Evolutionary conservation across 2,888 invertebrate species (phyloP).

Genomic region (Labia minor): DNA sequence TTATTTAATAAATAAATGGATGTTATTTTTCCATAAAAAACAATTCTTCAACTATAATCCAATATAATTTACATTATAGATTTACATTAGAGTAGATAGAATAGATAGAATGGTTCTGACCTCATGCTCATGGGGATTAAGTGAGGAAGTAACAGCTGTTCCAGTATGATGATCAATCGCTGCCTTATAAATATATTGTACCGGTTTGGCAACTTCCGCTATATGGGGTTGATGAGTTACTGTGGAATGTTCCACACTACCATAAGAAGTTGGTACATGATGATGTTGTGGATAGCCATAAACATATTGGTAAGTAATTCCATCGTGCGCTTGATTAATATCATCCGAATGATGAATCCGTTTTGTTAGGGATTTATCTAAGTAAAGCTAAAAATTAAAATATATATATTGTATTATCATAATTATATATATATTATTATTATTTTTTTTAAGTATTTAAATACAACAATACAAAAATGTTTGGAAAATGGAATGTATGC

Average conservation of each 20-base stretch:
- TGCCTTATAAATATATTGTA: neutral
- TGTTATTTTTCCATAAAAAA: too few species aligned
- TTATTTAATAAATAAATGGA: too few species aligned
- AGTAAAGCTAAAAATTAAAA: neutral
- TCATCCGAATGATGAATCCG: neutral
- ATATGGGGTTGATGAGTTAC: too few species aligned
- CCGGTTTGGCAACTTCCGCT: neutral
- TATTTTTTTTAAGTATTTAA: neutral
- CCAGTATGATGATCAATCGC: neutral
- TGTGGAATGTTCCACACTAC: too few species aligned
- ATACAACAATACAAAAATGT: too few species aligned
- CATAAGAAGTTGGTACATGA: too few species aligned
- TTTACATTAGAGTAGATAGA: too few species aligned
- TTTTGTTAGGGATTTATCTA: neutral
- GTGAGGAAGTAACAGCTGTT: neutral
- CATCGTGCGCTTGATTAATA: neutral
- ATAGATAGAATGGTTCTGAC: too few species aligned
- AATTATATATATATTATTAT: neutral
- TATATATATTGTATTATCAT: neutral
- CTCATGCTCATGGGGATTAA: neutral
- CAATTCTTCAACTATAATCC: too few species aligned
- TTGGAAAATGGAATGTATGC: too few species aligned
- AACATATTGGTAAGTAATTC: neutral
- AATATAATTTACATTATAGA: too few species aligned
- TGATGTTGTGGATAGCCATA: neutral